phyloP scores from a whole-genome alignment of 1,140 invertebrate species.

The Triops cancriformis region DNA sequence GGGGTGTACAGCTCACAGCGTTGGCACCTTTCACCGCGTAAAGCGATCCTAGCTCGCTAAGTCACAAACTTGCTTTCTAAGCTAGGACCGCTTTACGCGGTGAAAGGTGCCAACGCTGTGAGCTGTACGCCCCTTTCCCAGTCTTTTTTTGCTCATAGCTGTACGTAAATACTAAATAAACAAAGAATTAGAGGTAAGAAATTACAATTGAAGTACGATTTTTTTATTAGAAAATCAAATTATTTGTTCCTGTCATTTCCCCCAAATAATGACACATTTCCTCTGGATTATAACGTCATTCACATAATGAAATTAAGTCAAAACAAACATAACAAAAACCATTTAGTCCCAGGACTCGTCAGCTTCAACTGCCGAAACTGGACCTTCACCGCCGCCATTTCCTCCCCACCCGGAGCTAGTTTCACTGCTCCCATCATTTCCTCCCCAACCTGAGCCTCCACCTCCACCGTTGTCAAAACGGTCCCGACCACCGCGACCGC shows the following conservation, averaged over 20 bases:
- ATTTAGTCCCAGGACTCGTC: slow-evolving; percentile 22
- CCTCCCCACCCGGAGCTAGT: background rate
- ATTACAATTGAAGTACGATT: background rate
- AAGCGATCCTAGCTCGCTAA: too few species aligned
- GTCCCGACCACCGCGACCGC: background rate
- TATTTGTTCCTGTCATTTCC: background rate
- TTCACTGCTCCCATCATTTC: background rate
- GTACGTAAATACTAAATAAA: background rate
- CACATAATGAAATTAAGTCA: slow-evolving; percentile 4
- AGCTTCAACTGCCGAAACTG: background rate
- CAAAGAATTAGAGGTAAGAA: background rate
- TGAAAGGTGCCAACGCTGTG: too few species aligned
- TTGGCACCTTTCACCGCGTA: too few species aligned
- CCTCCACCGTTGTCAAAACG: background rate
- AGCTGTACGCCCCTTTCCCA: too few species aligned
- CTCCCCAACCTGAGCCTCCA: background rate
- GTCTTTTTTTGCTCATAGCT: too few species aligned
- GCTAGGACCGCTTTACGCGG: too few species aligned
- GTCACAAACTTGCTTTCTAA: too few species aligned
- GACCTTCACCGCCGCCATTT: background rate
- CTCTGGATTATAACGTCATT: slow-evolving; percentile 16
- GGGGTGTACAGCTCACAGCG: background rate
- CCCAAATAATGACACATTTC: background rate
- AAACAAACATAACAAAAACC: background rate
- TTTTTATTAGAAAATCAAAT: background rate